phyloP scores from a whole-genome alignment of 2,113 vertebrate genomes.

The Centropus unirufus region DNA sequence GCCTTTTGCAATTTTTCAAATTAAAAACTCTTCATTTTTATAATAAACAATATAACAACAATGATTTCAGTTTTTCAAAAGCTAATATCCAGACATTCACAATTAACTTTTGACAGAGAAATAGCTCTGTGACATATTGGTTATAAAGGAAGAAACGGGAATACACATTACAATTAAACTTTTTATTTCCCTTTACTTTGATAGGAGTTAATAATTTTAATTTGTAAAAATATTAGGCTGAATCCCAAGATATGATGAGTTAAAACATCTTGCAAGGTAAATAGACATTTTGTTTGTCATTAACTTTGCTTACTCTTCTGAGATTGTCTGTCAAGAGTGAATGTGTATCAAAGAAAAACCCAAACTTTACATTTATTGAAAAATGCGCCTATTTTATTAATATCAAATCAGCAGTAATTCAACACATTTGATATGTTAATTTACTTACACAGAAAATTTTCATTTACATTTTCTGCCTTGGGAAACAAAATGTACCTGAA shows the following conservation, averaged over 20 bases:
- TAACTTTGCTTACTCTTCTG: background rate
- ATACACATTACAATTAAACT: conserved; percentile 27
- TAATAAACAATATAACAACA: conserved; percentile 25
- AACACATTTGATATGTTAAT: background rate
- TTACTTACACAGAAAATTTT: background rate
- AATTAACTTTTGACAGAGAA: background rate
- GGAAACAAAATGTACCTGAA: background rate
- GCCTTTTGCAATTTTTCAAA: conserved; percentile 41
- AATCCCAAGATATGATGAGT: conserved; percentile 14
- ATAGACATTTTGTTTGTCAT: background rate
- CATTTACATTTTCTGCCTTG: background rate
- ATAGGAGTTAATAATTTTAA: background rate
- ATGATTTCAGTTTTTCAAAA: conserved; percentile 36
- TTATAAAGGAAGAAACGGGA: background rate
- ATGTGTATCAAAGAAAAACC: background rate
- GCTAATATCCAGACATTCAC: background rate
- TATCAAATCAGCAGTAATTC: background rate
- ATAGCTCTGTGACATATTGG: background rate
- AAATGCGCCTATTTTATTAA: background rate
- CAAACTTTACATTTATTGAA: background rate
- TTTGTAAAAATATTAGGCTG: background rate
- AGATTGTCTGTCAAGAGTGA: background rate
- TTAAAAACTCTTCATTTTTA: conserved; percentile 34
- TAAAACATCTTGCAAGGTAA: conserved; percentile 3
- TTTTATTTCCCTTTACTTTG: background rate